Evolutionary conservation across 2,113 vertebrate species (phyloP).

Genomic region (Pelmatolapia mariae): DNA sequence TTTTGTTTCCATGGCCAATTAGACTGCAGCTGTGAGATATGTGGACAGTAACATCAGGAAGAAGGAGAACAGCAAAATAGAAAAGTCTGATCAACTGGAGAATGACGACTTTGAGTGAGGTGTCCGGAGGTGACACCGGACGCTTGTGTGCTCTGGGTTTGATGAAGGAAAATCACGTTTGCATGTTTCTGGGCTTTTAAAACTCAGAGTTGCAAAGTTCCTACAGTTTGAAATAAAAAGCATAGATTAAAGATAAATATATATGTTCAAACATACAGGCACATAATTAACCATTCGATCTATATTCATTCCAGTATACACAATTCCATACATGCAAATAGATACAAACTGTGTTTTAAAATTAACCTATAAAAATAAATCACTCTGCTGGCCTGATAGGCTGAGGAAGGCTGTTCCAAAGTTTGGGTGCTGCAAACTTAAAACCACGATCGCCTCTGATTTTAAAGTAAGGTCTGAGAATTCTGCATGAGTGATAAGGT

Average conservation of each 20-base stretch:
- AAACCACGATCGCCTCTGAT: background rate
- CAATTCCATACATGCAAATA: background rate
- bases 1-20: background rate
- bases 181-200: background rate
- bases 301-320: rapidly evolving
- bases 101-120: background rate
- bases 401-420: background rate
- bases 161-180: rapidly evolving
- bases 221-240: background rate
- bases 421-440: background rate
- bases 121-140: background rate
- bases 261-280: background rate
- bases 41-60: background rate
- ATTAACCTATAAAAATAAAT: background rate
- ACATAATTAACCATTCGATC: background rate
- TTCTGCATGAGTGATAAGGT: background rate
- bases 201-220: background rate
- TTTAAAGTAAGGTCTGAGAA: background rate
- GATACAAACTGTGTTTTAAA: rapidly evolving
- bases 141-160: background rate
- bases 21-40: background rate
- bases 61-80: background rate
- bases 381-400: rapidly evolving
- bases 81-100: background rate
- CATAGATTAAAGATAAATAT: background rate